These are phyloP conservation scores for Ochlodes sylvanus DNA, from an alignment of 2,888 invertebrate genomes.

Conservation along the genomic window DNA sequence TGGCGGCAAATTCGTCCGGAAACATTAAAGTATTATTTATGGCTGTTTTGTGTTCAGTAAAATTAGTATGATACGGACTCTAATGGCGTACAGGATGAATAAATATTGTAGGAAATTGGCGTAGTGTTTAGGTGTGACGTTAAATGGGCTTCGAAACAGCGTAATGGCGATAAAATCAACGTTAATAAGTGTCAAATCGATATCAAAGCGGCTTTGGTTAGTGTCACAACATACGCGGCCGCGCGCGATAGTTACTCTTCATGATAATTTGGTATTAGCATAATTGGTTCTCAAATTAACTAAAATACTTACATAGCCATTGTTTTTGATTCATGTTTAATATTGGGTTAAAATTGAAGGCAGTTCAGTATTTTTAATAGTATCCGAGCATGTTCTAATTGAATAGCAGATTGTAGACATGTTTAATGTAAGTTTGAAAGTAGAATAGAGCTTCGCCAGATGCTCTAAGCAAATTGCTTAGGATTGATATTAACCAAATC, in stretches of 20 bases:
- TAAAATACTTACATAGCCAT: background rate
- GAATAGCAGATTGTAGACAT: no score
- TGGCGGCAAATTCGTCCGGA: slow-evolving; percentile 76
- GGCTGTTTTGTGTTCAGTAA: slow-evolving; percentile 76
- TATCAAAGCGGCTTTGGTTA: slow-evolving; percentile 45
- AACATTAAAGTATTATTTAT: slow-evolving; percentile 82
- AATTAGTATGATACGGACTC: slow-evolving; percentile 74
- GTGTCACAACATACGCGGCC: slow-evolving; percentile 37
- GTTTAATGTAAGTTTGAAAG: no score
- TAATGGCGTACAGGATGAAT: slow-evolving; percentile 74
- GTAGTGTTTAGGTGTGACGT: slow-evolving; percentile 65
- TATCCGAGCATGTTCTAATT: no score
- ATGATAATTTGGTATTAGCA: slow-evolving; percentile 32
- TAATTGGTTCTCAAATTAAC: slow-evolving; percentile 34
- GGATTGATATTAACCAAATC: no score
- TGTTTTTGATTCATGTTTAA: no score
- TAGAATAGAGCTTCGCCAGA: no score
- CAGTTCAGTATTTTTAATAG: no score
- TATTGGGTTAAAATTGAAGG: no score
- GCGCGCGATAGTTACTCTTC: slow-evolving; percentile 23
- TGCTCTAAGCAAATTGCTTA: no score
- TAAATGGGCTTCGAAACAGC: slow-evolving; percentile 56
- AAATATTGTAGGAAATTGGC: slow-evolving; percentile 72
- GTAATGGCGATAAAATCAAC: slow-evolving; percentile 58
- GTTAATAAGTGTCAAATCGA: slow-evolving; percentile 50